Evolutionary conservation across 1,140 invertebrate genomes (phyloP).

Genomic region (Lepidurus arcticus): DNA sequence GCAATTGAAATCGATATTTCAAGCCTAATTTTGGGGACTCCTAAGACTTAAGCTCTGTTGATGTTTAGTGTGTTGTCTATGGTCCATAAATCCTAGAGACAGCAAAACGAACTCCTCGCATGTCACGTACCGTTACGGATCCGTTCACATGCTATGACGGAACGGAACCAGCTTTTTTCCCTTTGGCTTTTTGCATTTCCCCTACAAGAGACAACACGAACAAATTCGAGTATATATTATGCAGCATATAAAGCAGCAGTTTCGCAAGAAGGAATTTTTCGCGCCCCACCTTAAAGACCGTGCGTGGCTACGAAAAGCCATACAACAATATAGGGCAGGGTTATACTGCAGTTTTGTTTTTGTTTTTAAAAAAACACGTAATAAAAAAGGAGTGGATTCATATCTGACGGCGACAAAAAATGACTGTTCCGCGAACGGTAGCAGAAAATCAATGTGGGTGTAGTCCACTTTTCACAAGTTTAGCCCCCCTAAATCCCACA

Average conservation of each 20-base stretch:
- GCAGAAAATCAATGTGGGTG: conserved; percentile 15
- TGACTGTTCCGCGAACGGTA: neutral
- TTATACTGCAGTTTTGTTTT: too few relatives aligned
- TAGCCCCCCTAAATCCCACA: neutral
- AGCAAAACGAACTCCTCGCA: conserved; percentile 4
- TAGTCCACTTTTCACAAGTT: conserved; percentile 9
- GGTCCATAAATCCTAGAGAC: neutral
- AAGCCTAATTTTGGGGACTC: neutral
- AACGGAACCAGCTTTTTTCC: neutral
- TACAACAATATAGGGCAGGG: conserved; percentile 8
- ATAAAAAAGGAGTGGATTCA: too few relatives aligned
- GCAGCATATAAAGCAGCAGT: conserved; percentile 3
- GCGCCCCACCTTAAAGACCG: conserved; percentile 6
- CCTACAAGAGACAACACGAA: neutral
- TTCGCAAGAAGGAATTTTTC: neutral
- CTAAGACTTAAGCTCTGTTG: neutral
- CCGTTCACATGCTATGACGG: neutral
- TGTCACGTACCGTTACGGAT: neutral
- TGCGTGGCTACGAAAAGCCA: conserved; percentile 1
- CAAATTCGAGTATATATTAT: neutral
- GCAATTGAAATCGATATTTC: neutral
- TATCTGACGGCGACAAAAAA: neutral
- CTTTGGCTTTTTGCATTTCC: neutral
- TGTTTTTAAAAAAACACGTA: too few relatives aligned
- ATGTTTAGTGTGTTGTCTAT: neutral